Evolutionary conservation across 2,888 invertebrate genomes (phyloP), one percentile per base, ranked within the genome.

Genomic region (Griposia aprilina): DNA sequence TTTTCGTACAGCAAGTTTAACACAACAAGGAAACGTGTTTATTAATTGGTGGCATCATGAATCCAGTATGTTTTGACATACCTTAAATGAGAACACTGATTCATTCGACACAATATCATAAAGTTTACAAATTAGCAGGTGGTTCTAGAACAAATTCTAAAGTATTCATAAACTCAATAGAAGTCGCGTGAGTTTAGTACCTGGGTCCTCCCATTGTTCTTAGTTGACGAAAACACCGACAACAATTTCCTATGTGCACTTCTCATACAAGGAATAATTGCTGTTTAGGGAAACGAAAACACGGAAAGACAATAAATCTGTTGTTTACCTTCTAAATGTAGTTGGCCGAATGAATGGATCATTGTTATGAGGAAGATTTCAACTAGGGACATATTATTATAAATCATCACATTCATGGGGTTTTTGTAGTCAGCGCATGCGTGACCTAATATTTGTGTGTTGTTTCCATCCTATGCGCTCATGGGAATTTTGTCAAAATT

Each of bases 11-110:
- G 6, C 30, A 30, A 17, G 6, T 0, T n/a, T 15, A 98, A 85
- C 98, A 98, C 87, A 99, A 99, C 93, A 98, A 98, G 95, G 97
- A 97, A 82, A 99, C 98, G 87, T 99, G 75, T 96, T 97, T 2
- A 97, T 99, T 52, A 0, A 99, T 0, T 97, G 98, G 86, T 99
- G 97, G 96, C 11, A 52, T 78, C 50, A 78, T 52, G 11, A n/a
- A 65, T n/a, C 20, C 48, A 48, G 55, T 26, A 26, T 48, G 45
- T 50, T 30, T 50, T 20, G 41, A 36, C 30, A 36, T 36, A 36
- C 30, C 30, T 36, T 36, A 50, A 6, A 78, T 77, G 30, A 60
- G 52, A 75, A 79, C 15, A 30, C 57, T 36, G 50, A 59, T 45
- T 66, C 50, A 79, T 65, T 52, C n/a, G 13, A 48, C n/a, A 45